phyloP scores from a whole-genome alignment of 35 echinoderm and acorn worm genomes.

The Heliocidaris erythrogramma region DNA sequence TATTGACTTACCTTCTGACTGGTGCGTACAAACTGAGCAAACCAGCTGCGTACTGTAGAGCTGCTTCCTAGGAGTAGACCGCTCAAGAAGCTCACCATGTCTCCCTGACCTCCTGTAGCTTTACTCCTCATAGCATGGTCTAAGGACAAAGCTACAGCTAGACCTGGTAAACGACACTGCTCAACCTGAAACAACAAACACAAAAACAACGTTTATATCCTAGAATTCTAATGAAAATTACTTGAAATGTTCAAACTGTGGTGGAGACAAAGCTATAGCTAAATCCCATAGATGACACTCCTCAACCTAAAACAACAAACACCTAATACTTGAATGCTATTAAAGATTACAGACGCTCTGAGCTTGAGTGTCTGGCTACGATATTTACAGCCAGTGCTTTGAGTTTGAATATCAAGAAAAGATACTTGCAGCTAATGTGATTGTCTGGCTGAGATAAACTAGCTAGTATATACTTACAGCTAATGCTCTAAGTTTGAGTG shows the following conservation, averaged over 20 bases:
- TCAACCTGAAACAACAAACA: slow-evolving; percentile 66
- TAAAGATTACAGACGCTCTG: no score
- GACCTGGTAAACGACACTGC: slow-evolving; percentile 82
- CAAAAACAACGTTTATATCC: no score
- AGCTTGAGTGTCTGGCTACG: no score
- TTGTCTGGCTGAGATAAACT: neutral
- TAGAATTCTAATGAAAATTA: no score
- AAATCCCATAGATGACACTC: slow-evolving; percentile 81
- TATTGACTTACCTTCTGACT: slow-evolving; percentile 85
- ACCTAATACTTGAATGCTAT: no score
- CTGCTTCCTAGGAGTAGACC: slow-evolving; percentile 87
- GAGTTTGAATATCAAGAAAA: no score
- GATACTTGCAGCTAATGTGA: no score
- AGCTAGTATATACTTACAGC: slow-evolving; percentile 59
- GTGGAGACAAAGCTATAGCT: slow-evolving; percentile 42
- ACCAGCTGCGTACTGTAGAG: slow-evolving; percentile 83
- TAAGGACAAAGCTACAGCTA: slow-evolving; percentile 85
- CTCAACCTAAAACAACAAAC: slow-evolving; percentile 61
- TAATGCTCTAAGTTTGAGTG: slow-evolving; percentile 81
- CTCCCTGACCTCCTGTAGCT: slow-evolving; percentile 61
- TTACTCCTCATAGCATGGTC: slow-evolving; percentile 69
- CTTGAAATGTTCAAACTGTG: no score
- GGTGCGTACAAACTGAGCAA: slow-evolving; percentile 88
- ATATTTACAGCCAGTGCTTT: no score
- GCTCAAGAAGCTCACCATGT: slow-evolving; percentile 90